Conservation (phyloP, 2,797 vertebrate species). For the Phataginus tetradactyla region DNA sequence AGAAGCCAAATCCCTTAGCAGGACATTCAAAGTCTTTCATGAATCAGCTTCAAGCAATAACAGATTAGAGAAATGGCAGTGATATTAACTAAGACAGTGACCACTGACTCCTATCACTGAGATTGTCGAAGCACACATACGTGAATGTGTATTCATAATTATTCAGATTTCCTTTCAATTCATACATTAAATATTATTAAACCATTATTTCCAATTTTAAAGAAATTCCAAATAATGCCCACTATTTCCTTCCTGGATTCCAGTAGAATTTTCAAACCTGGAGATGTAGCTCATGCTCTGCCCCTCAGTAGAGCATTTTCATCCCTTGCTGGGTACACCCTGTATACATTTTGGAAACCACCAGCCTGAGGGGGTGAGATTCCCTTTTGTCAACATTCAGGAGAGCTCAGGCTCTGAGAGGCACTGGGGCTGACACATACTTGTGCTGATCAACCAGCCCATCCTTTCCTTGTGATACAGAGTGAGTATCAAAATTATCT, state of each 20-base stretch:
- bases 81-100: background rate
- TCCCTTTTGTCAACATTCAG: background rate
- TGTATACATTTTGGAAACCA: background rate
- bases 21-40: background rate
- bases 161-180: background rate
- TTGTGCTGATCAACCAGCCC: background rate
- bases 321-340: background rate
- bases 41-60: background rate
- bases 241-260: background rate
- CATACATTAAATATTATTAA: background rate
- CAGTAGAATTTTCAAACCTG: background rate
- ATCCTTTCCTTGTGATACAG: background rate
- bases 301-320: no score
- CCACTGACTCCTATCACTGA: background rate
- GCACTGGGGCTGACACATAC: background rate
- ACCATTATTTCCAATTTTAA: slow-evolving; percentile 10
- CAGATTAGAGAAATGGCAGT: background rate
- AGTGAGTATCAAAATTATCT: background rate
- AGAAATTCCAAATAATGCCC: background rate
- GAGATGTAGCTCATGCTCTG: no score
- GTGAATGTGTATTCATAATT: background rate
- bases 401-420: background rate
- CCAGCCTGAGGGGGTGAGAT: background rate
- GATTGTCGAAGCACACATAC: background rate
- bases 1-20: background rate